A percentile compares a stretch with the other conserved stretches of the same genome.
These are phyloP conservation scores for Schizothorax lantsangensis DNA, from an alignment of 2,797 vertebrate genomes.

Conservation along the genomic window DNA sequence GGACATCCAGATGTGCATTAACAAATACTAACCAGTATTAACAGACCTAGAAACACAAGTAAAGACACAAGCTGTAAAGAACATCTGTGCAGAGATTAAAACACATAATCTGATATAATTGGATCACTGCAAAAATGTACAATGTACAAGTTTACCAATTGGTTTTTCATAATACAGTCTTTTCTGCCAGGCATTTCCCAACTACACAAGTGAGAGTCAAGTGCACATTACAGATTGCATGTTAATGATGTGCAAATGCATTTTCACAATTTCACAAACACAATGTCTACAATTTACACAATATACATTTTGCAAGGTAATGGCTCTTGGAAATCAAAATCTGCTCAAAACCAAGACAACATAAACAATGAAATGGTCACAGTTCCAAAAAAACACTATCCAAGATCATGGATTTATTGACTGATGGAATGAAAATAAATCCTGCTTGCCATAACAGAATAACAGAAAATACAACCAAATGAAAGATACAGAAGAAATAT, in stretches of 20 bases:
- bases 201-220: not conserved
- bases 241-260: slow-evolving; percentile 2
- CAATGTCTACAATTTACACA: slow-evolving; percentile 34
- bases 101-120: not conserved
- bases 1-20: not conserved
- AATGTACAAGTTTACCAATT: not conserved
- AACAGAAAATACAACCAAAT: not conserved
- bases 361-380: not conserved
- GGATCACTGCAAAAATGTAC: not conserved
- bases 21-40: not conserved
- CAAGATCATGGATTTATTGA: not conserved
- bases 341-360: not conserved
- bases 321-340: slow-evolving; percentile 9
- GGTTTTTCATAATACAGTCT: slow-evolving; percentile 10
- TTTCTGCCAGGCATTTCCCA: slow-evolving; percentile 29
- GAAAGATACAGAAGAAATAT: not conserved
- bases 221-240: slow-evolving; percentile 18
- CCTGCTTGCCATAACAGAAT: not conserved
- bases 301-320: slow-evolving; percentile 9
- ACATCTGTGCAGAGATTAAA: not conserved
- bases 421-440: not conserved
- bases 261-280: not conserved
- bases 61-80: not conserved
- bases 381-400: not conserved
- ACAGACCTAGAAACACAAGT: not conserved